These are phyloP conservation scores for Adelges cooleyi DNA, from an alignment of 1,140 invertebrate genomes.

Conservation along the genomic window DNA sequence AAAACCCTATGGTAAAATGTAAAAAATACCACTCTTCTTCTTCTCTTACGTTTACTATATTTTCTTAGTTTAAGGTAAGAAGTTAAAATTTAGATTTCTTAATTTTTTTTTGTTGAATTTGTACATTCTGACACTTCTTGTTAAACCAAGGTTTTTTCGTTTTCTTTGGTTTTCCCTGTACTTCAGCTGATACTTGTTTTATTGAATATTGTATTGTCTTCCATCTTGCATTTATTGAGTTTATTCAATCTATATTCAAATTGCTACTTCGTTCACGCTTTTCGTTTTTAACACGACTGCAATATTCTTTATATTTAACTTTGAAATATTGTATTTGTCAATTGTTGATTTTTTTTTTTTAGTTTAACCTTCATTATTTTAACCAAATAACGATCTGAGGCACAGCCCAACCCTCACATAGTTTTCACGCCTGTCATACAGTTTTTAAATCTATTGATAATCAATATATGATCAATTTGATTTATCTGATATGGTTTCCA, in stretches of 20 bases:
- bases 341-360: background rate
- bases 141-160: background rate
- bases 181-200: background rate
- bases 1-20: too few relatives aligned
- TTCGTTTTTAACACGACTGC: background rate
- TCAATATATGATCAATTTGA: too few relatives aligned
- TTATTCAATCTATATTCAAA: background rate
- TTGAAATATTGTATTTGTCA: background rate
- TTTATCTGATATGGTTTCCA: too few relatives aligned
- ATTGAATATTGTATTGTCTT: background rate
- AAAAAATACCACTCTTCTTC: too few relatives aligned
- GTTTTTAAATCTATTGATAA: too few relatives aligned
- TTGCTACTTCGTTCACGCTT: background rate
- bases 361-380: background rate
- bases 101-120: too few relatives aligned
- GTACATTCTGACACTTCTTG: background rate
- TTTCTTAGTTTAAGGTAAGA: too few relatives aligned
- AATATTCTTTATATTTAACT: background rate
- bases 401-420: too few relatives aligned
- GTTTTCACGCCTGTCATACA: too few relatives aligned
- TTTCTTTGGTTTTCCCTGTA: background rate
- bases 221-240: background rate
- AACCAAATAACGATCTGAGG: too few relatives aligned
- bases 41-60: too few relatives aligned
- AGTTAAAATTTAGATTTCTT: too few relatives aligned